Evolutionary conservation across 2,797 vertebrate genomes (phyloP).

Genomic region (Lacerta agilis): DNA sequence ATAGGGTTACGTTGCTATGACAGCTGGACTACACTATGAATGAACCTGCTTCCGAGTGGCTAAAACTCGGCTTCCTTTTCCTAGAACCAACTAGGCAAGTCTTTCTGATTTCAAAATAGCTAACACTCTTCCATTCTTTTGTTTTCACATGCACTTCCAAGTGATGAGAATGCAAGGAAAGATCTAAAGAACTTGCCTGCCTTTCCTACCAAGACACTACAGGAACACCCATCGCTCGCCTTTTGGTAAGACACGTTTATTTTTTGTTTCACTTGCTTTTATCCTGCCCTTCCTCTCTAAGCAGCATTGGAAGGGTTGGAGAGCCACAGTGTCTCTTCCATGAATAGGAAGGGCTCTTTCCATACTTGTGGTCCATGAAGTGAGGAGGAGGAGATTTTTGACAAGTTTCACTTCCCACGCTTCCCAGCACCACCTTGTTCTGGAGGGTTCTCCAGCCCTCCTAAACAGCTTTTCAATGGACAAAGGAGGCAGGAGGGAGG

Average conservation of each 20-base stretch:
- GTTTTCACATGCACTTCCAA: constrained; percentile 64
- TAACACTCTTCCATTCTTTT: constrained; percentile 28
- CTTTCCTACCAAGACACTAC: constrained; percentile 91
- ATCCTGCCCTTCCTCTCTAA: neutral
- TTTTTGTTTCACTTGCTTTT: neutral
- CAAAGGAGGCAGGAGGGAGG: neutral
- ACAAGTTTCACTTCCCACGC: too few species aligned
- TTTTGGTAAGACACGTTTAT: constrained; percentile 87
- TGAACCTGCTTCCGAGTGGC: neutral
- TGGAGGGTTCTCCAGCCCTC: neutral
- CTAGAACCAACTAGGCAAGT: neutral
- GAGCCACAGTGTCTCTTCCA: neutral
- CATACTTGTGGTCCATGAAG: neutral
- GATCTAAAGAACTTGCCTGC: constrained; percentile 91
- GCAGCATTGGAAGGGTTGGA: neutral
- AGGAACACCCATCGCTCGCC: constrained; percentile 94
- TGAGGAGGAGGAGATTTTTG: too few species aligned
- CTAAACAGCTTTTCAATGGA: neutral
- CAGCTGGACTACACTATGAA: constrained; percentile 20
- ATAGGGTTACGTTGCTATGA: constrained; percentile 57
- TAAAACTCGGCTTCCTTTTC: constrained; percentile 13
- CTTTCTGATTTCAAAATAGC: constrained; percentile 32
- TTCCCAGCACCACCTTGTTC: neutral
- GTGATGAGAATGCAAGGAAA: constrained; percentile 87
- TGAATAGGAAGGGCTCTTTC: neutral